Percentiles rank a stretch among this genome's conserved stretches.
These are phyloP conservation scores for Gila robusta DNA, from an alignment of 2,797 vertebrate genomes.

Conservation along the genomic window DNA sequence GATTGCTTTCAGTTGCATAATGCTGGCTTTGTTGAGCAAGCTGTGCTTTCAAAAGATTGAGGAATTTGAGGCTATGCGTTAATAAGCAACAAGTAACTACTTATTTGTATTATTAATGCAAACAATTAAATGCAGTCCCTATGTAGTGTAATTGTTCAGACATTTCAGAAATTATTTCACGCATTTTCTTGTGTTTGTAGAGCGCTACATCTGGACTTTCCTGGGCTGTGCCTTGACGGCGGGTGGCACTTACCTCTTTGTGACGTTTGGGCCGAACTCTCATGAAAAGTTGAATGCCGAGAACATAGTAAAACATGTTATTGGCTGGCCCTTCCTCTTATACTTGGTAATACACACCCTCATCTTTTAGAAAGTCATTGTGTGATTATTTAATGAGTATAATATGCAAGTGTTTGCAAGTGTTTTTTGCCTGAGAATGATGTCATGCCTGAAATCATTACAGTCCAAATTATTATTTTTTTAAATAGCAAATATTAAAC, in stretches of 20 bases:
- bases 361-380: background rate
- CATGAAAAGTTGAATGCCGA: conserved; percentile 91
- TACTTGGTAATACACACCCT: conserved; percentile 85
- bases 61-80: background rate
- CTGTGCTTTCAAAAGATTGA: conserved; percentile 6
- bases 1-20: background rate
- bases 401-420: background rate
- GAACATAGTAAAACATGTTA: conserved; percentile 89
- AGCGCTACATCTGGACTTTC: conserved; percentile 87
- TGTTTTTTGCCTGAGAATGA: no score
- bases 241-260: conserved; percentile 91
- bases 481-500: background rate
- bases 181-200: conserved; percentile 71
- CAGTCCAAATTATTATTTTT: background rate
- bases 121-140: background rate
- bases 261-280: conserved; percentile 94
- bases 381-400: background rate
- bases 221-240: conserved; percentile 87
- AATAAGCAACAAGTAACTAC: conserved; percentile 7
- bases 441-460: no score
- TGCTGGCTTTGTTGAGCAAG: background rate
- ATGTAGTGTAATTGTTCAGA: background rate
- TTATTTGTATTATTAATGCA: background rate
- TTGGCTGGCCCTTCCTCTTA: conserved; percentile 93
- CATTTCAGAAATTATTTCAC: background rate